phyloP scores from a whole-genome alignment of 2,113 vertebrate species.

The Archocentrus centrarchus region DNA sequence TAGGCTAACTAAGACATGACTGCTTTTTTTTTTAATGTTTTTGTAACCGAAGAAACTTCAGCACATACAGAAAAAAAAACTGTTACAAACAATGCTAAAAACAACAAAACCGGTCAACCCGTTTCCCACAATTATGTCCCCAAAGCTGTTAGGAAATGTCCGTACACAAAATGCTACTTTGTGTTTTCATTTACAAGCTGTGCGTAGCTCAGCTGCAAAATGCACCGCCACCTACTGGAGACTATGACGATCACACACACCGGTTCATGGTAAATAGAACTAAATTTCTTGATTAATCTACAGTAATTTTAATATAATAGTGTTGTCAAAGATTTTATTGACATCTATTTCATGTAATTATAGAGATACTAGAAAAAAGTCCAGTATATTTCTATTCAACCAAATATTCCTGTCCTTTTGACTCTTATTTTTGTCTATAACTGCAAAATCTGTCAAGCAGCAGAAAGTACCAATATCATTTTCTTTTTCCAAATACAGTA shows the following conservation, averaged over 20 bases:
- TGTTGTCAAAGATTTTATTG: neutral
- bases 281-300: neutral
- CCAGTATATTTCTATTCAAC: neutral
- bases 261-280: neutral
- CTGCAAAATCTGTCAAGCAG: neutral
- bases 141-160: neutral
- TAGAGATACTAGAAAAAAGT: neutral
- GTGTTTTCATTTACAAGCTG: neutral
- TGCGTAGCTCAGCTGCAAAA: neutral
- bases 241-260: neutral
- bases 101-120: neutral
- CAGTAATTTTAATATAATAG: neutral
- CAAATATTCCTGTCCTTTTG: neutral
- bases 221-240: constrained; percentile 26
- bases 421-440: neutral
- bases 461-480: neutral
- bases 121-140: neutral
- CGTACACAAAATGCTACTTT: neutral
- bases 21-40: neutral
- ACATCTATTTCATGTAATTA: neutral
- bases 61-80: neutral
- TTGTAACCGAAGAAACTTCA: neutral
- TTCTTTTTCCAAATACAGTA: neutral
- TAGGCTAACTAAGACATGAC: neutral
- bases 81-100: neutral